phyloP scores from a whole-genome alignment of 2,113 vertebrate genomes.

The Lasiurus borealis region DNA sequence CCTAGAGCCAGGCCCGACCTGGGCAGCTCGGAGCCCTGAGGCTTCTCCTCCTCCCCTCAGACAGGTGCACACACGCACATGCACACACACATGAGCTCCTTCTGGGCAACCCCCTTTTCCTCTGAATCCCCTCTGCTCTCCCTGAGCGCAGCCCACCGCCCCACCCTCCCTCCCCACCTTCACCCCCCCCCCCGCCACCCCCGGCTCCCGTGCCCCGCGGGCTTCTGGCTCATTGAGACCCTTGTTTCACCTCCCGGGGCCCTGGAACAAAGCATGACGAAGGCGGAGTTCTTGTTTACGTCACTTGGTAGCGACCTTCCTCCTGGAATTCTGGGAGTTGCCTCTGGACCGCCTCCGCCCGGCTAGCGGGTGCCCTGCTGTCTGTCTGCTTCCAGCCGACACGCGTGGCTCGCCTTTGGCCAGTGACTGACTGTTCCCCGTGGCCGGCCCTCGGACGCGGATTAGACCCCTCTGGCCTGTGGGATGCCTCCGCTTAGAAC shows the following conservation, averaged over 20 bases:
- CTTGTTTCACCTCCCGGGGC: neutral
- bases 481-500: neutral
- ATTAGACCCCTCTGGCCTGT: neutral
- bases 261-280: neutral
- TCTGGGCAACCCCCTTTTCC: neutral
- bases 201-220: neutral
- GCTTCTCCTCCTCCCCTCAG: too few species aligned
- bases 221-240: neutral
- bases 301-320: neutral
- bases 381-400: accelerated
- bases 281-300: neutral
- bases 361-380: accelerated
- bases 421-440: neutral
- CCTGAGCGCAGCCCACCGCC: too few species aligned
- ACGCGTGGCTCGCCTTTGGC: accelerated
- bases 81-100: too few species aligned
- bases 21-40: too few species aligned
- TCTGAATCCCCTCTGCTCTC: neutral
- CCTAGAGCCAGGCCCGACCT: too few species aligned
- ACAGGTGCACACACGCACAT: too few species aligned
- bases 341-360: neutral
- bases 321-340: neutral
- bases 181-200: too few species aligned
- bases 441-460: neutral
- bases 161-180: too few species aligned